Evolutionary conservation across 2,888 invertebrate genomes (phyloP), one percentile per base, ranked within the genome.

Genomic region (Trilocha varians): DNA sequence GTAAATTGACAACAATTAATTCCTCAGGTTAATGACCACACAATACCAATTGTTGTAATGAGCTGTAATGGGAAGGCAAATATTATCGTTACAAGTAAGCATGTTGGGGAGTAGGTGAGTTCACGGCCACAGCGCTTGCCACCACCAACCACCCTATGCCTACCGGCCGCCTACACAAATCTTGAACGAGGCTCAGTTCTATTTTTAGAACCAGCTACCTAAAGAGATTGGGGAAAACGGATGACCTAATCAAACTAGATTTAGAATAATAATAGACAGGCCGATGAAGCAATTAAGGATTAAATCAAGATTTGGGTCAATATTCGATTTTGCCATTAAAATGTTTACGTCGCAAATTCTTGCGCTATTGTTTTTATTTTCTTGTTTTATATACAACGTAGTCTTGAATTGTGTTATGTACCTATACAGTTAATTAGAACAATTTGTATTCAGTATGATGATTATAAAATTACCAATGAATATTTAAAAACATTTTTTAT

Each of bases 41-140:
- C 11, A 5, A 9, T 9, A 25, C 8, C 8, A 9, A 25, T 25
- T 25, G 25, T 25, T 25, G 1, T 25, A 25, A 25, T 25, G 11
- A 11, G 25, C 3, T 25, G 25, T 25, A 9, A 25, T 25, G 25
- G 25, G 25, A 6, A 25, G 49, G 56, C 50, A 56, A 59, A 58
- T 50, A 47, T 49, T 41, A 42, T 46, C 43, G 49, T 53, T 49
- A 49, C 44, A 34, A 44, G 48, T 45, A 41, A 59, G 63, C 53
- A 57, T 61, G 60, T 53, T 53, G 54, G 65, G 73, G 83, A 70
- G 79, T 79, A 78, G 45, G 49, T 16, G 74, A 74, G 85, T 84
- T 85, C 84, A 85, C 70, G 84, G 84, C 72, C 78, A 62, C 54
- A 37, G 42, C 38, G 36, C 50, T 49, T 52, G 44, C 52, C 53